Percentiles rank a stretch among this genome's conserved stretches.
Conservation (phyloP, 1,140 invertebrate species). For the Caenorhabditis tropicalis region DNA sequence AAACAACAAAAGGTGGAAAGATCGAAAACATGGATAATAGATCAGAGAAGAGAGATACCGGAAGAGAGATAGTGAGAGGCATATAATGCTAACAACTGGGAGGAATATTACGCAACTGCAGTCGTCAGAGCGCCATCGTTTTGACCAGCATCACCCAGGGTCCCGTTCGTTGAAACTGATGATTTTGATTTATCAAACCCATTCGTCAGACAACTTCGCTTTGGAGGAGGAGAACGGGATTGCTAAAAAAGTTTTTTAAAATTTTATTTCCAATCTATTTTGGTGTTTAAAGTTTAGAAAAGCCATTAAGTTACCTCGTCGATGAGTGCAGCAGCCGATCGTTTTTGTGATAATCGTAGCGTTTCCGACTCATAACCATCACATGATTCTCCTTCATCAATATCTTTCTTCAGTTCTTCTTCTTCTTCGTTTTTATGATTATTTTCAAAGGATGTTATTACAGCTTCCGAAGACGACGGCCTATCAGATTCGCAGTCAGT, state of each 20-base stretch:
- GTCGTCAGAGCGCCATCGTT: constrained; percentile 24
- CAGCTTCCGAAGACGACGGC: constrained; percentile 7
- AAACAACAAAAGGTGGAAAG: neutral
- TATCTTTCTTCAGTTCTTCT: constrained; percentile 14
- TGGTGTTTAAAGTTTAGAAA: neutral
- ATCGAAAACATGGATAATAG: constrained; percentile 6
- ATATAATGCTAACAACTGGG: neutral
- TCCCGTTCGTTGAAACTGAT: constrained; percentile 31
- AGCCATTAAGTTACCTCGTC: too few relatives aligned
- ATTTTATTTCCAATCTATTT: too few relatives aligned
- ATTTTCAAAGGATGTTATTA: neutral
- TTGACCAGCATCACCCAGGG: constrained; percentile 1
- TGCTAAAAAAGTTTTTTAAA: neutral
- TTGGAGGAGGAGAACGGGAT: constrained; percentile 13
- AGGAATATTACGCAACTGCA: neutral
- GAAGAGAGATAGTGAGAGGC: neutral
- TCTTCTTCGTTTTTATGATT: constrained; percentile 24
- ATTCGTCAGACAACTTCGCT: neutral
- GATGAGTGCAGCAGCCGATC: constrained; percentile 23
- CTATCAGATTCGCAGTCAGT: neutral
- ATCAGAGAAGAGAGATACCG: neutral
- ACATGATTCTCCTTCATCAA: constrained; percentile 15
- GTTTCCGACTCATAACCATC: constrained; percentile 18
- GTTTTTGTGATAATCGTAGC: constrained; percentile 1
- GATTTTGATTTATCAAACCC: constrained; percentile 35